These are phyloP conservation scores for Pterobdella sp. DNA, from an alignment of 2,888 invertebrate species.

Conservation along the genomic window DNA sequence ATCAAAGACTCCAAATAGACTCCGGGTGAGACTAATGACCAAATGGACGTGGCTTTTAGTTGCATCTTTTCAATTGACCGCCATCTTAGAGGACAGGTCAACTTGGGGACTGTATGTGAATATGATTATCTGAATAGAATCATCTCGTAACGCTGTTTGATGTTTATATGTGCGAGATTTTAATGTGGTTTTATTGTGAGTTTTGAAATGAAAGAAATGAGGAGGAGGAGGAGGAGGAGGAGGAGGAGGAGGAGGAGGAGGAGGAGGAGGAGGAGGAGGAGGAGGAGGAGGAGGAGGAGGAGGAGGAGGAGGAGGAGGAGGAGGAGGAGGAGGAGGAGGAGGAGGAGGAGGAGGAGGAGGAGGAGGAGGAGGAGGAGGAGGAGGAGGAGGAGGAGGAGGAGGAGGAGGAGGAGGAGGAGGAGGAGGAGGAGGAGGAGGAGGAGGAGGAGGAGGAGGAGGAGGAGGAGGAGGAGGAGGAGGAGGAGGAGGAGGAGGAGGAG, in stretches of 20 bases:
- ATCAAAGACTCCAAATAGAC: too few species aligned
- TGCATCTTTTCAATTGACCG: too few species aligned
- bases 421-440: slow-evolving; percentile 1
- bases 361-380: slow-evolving; percentile 1
- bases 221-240: background rate
- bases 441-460: slow-evolving; percentile 1
- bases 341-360: background rate
- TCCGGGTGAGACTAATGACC: too few species aligned
- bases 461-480: background rate
- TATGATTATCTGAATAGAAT: too few species aligned
- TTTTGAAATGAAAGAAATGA: background rate
- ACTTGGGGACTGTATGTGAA: too few species aligned
- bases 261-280: background rate
- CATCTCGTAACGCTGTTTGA: too few species aligned
- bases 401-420: background rate
- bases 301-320: background rate
- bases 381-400: slow-evolving; percentile 1
- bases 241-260: background rate
- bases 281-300: background rate
- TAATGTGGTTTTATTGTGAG: too few species aligned
- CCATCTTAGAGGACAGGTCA: too few species aligned
- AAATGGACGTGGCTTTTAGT: too few species aligned
- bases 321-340: background rate
- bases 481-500: background rate
- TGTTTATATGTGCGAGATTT: too few species aligned